Evolutionary conservation across 2,888 invertebrate species (phyloP), one percentile per base, ranked within the genome.

Genomic region (Orchestes rusci): DNA sequence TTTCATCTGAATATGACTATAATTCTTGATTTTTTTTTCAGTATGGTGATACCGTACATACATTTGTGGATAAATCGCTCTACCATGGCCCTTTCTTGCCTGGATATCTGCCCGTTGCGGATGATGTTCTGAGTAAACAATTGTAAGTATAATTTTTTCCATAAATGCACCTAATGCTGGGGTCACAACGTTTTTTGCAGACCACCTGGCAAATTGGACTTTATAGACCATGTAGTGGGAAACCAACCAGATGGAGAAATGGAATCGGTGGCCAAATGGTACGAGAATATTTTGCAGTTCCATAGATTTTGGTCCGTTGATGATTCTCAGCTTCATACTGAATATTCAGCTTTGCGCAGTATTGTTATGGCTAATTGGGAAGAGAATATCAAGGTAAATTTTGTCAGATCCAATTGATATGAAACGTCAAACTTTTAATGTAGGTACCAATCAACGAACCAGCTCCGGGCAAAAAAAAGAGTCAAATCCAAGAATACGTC

Each of bases 221-320:
- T 94, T 63, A 83, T 97, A 45, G 99, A 99, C 67, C 99, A 99
- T 64, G 83, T 93, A 38, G 99, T 99, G 4, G 96, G 95, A 2
- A 99, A 99, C 69, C 96, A 97, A 67, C 94, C 96, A 0, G 91
- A 96, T 59, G 70, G 81, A 33, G 73, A 81, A 56, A 97, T 99
- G 97, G 89, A 90, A 66, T 71, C 77, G 23, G 85, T 82, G 0
- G 93, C 87, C 0, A 79, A 88, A 58, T 99, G 97, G 97, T 88
- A 88, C 63, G 83, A 85, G 64, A 74, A 75, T 43, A 76, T 75
- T 48, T 67, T 86, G 17, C 75, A 78, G 67, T 86, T 86, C 59
- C 86, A 86, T 59, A 55, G 95, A 59, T 96, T 95, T 70, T 99
- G 97, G 97, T 96, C 96, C 0, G 93, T 99, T 1, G 99, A 99